Percentiles rank a stretch among this genome's conserved stretches.
Conservation (phyloP, 2,888 invertebrate species). For the Elegia similella region DNA sequence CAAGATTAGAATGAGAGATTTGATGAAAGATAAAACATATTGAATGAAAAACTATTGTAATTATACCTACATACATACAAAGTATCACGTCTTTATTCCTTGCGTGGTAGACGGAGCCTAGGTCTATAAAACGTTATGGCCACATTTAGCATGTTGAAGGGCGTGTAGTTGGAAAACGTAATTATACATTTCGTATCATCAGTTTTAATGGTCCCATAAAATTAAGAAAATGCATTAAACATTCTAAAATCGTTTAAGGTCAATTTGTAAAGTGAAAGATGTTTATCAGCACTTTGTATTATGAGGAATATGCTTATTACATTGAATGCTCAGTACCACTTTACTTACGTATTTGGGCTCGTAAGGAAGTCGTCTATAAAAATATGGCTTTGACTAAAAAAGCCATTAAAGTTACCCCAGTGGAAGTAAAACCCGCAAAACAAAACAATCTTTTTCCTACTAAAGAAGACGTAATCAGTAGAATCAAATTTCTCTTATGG, state of each 20-base stretch:
- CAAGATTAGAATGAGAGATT: no score
- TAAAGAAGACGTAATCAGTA: slow-evolving; percentile 26
- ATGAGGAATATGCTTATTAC: slow-evolving; percentile 14
- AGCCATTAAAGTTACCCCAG: slow-evolving; percentile 41
- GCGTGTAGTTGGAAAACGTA: no score
- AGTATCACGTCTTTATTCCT: no score
- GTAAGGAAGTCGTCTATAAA: not conserved
- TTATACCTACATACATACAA: no score
- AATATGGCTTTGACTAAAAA: slow-evolving; percentile 28
- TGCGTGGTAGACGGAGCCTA: no score
- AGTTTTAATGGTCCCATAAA: no score
- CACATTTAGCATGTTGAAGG: no score
- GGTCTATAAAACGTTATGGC: no score
- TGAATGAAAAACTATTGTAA: no score
- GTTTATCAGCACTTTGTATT: slow-evolving; percentile 22
- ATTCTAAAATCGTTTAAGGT: slow-evolving; percentile 10
- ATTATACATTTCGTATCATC: no score
- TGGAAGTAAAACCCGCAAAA: slow-evolving; percentile 27
- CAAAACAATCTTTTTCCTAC: slow-evolving; percentile 32
- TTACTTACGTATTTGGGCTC: not conserved
- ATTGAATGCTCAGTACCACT: not conserved
- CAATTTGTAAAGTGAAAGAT: slow-evolving; percentile 28
- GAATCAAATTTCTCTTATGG: slow-evolving; percentile 36
- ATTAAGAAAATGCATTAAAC: not conserved
- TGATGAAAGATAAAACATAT: no score